These are phyloP conservation scores for Charanyca ferruginea DNA, from an alignment of 2,888 invertebrate species.

Conservation along the genomic window DNA sequence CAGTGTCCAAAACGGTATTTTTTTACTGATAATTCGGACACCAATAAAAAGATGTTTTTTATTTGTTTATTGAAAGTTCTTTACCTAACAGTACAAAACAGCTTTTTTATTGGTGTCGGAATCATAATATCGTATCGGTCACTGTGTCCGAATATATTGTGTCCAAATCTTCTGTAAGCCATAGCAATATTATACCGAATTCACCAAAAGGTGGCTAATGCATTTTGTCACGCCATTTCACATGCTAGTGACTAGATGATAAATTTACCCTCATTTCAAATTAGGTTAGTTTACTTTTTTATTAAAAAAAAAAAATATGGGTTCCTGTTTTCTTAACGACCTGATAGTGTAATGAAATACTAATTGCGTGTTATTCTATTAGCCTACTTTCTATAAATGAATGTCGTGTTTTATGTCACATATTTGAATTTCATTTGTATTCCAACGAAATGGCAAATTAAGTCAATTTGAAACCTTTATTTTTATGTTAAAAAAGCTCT, in stretches of 20 bases:
- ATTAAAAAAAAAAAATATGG: slow-evolving; percentile 15
- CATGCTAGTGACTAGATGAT: slow-evolving; percentile 19
- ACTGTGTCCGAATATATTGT: no score
- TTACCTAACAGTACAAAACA: no score
- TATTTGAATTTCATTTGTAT: slow-evolving; percentile 28
- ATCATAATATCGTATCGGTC: no score
- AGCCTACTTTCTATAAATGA: slow-evolving; percentile 15
- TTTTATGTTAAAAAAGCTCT: neutral
- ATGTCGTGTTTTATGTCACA: slow-evolving; percentile 7
- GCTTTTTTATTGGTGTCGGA: no score
- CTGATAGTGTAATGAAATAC: slow-evolving; percentile 23
- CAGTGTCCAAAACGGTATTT: no score
- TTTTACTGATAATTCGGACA: no score
- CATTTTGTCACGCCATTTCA: slow-evolving; percentile 50
- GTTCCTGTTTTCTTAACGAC: slow-evolving; percentile 15
- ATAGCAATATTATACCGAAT: slow-evolving; percentile 39
- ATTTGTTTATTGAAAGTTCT: no score
- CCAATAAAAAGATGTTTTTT: no score
- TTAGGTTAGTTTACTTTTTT: slow-evolving; percentile 30
- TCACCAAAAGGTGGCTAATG: slow-evolving; percentile 49
- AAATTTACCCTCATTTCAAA: slow-evolving; percentile 41
- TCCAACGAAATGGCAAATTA: slow-evolving; percentile 14
- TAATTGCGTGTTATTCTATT: slow-evolving; percentile 12
- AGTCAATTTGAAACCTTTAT: slow-evolving; percentile 17
- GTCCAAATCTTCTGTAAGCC: no score